Conservation (phyloP, 2,113 vertebrate genomes). For the Eurypyga helias region DNA sequence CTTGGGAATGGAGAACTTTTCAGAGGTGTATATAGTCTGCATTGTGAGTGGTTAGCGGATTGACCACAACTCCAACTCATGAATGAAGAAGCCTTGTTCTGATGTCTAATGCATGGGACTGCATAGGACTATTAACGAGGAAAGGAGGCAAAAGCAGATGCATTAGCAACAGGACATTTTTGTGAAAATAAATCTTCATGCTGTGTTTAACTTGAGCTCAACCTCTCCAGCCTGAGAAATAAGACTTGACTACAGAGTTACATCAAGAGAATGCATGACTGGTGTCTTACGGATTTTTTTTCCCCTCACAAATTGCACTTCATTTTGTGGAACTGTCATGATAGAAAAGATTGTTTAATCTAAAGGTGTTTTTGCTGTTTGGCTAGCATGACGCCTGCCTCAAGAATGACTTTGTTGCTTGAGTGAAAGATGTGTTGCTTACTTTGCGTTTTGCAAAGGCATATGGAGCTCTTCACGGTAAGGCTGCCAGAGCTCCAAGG, state of each 20-base stretch:
- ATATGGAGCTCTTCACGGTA: not conserved
- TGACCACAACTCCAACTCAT: slow-evolving; percentile 28
- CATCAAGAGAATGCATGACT: not conserved
- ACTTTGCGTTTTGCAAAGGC: not conserved
- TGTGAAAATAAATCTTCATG: not conserved
- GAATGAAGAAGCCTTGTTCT: slow-evolving; percentile 16
- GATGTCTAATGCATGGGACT: slow-evolving; percentile 20
- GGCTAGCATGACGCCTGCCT: not conserved
- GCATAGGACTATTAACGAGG: not conserved
- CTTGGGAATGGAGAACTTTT: not conserved
- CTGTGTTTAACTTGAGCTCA: slow-evolving; percentile 24
- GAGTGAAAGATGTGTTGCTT: not conserved
- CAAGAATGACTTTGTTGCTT: slow-evolving; percentile 6
- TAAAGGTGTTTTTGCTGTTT: not conserved
- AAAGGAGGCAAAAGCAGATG: slow-evolving; percentile 27
- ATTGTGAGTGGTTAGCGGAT: not conserved
- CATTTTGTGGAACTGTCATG: slow-evolving; percentile 10
- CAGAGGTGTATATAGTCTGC: not conserved
- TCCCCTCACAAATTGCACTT: slow-evolving; percentile 29
- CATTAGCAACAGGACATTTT: slow-evolving; percentile 42
- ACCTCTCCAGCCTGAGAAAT: slow-evolving; percentile 13
- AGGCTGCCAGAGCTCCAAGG: not conserved
- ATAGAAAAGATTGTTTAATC: not conserved
- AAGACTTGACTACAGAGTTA: slow-evolving; percentile 22
- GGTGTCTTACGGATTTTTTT: not conserved